These are phyloP conservation scores for Syrmaticus mikado DNA, from an alignment of 2,113 vertebrate species.

Conservation along the genomic window DNA sequence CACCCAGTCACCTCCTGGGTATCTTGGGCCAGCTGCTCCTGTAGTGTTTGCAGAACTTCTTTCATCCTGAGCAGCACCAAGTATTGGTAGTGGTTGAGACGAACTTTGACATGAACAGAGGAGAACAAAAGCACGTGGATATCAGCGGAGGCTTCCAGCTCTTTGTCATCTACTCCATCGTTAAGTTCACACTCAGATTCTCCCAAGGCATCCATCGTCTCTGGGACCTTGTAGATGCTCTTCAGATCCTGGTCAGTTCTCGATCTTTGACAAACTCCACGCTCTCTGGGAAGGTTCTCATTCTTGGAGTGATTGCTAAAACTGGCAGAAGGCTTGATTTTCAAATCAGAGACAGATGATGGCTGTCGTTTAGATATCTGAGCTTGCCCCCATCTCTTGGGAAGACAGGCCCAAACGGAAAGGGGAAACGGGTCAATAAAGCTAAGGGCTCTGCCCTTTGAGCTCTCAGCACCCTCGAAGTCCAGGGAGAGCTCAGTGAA, in stretches of 20 bases:
- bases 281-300: slow-evolving; percentile 27
- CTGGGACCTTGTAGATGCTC: slow-evolving; percentile 60
- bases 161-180: slow-evolving; percentile 5
- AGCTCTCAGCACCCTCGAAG: slow-evolving; percentile 91
- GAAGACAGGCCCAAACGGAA: slow-evolving; percentile 90
- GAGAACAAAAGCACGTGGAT: slow-evolving; percentile 87
- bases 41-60: slow-evolving; percentile 86
- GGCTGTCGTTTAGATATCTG: slow-evolving; percentile 55
- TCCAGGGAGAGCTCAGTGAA: slow-evolving; percentile 84
- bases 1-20: slow-evolving; percentile 72
- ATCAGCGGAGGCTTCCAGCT: slow-evolving; percentile 79
- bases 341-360: slow-evolving; percentile 51
- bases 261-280: slow-evolving; percentile 70
- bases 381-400: slow-evolving; percentile 76
- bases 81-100: slow-evolving; percentile 97
- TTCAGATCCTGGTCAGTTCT: slow-evolving; percentile 80
- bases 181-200: slow-evolving; percentile 34
- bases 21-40: slow-evolving; percentile 84
- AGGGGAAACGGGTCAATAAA: slow-evolving; percentile 91
- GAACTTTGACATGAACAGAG: slow-evolving; percentile 82
- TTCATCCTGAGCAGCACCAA: slow-evolving; percentile 92
- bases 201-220: slow-evolving; percentile 38
- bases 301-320: slow-evolving; percentile 72
- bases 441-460: slow-evolving; percentile 83
- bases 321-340: slow-evolving; percentile 78